Percentiles rank a stretch among this genome's conserved stretches.
Conservation (phyloP, 1,140 invertebrate species). For the Limonius californicus region DNA sequence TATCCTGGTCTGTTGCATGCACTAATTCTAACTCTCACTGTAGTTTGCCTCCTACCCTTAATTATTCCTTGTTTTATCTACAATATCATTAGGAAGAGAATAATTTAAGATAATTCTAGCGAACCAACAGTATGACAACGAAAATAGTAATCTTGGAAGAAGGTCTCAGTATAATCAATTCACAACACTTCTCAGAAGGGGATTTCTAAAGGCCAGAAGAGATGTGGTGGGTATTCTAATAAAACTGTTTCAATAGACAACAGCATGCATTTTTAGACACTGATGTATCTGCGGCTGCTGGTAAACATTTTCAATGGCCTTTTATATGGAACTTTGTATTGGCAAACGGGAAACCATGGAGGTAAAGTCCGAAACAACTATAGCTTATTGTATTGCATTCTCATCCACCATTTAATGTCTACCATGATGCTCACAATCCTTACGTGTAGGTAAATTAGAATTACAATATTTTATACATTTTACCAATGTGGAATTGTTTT, state of each 20-base stretch:
- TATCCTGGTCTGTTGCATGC: too few species aligned
- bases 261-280: too few species aligned
- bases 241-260: too few species aligned
- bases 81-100: too few species aligned
- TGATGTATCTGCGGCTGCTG: conserved; percentile 78
- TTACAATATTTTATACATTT: too few species aligned
- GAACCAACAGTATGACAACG: too few species aligned
- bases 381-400: conserved; percentile 73
- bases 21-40: too few species aligned
- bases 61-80: too few species aligned
- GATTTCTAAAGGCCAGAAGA: conserved; percentile 67
- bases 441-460: conserved; percentile 61
- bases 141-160: too few species aligned
- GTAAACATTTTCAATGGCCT: conserved; percentile 71
- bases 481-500: conserved; percentile 41
- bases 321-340: conserved; percentile 70
- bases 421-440: conserved; percentile 83
- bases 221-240: conserved; percentile 64
- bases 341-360: conserved; percentile 65
- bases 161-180: conserved; percentile 66
- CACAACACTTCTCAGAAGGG: conserved; percentile 63
- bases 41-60: too few species aligned
- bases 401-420: conserved; percentile 81
- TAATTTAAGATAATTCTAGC: too few species aligned
- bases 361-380: conserved; percentile 75